Evolutionary conservation across 2,888 invertebrate genomes (phyloP).

Genomic region (Agrotis puta): DNA sequence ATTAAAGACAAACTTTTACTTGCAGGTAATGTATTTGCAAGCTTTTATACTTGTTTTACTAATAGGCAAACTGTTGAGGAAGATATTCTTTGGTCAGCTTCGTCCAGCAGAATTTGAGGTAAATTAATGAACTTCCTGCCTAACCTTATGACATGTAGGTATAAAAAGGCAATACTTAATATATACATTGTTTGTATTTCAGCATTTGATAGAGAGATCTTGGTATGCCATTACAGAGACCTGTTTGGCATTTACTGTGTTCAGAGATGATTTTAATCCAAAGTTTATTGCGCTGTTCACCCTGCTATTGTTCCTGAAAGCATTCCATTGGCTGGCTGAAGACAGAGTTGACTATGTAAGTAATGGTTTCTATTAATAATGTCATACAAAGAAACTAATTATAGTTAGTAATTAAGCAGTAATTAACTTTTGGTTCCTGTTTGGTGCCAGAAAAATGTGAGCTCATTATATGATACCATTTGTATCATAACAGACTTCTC

Average conservation of each 20-base stretch:
- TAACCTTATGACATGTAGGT: neutral
- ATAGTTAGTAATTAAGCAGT: slow-evolving; percentile 26
- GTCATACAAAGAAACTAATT: slow-evolving; percentile 49
- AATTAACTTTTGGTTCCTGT: slow-evolving; percentile 16
- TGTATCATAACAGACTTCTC: neutral
- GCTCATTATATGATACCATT: neutral
- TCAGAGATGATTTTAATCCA: slow-evolving; percentile 99
- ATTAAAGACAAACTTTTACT: slow-evolving; percentile 64
- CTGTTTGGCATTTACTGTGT: slow-evolving; percentile 99
- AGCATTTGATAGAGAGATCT: slow-evolving; percentile 99
- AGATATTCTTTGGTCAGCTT: slow-evolving; percentile 98
- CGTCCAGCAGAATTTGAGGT: slow-evolving; percentile 99
- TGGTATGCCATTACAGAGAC: slow-evolving; percentile 99
- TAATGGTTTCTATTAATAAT: slow-evolving; percentile 69
- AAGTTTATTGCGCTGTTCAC: slow-evolving; percentile 99
- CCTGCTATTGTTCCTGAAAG: slow-evolving; percentile 98
- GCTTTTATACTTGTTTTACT: slow-evolving; percentile 98
- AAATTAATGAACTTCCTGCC: slow-evolving; percentile 53
- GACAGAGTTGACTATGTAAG: slow-evolving; percentile 99
- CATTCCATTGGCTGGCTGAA: slow-evolving; percentile 99
- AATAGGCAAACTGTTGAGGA: slow-evolving; percentile 97
- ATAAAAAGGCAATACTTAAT: neutral
- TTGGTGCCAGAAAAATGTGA: slow-evolving; percentile 18
- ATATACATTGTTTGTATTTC: slow-evolving; percentile 76
- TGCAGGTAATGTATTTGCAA: slow-evolving; percentile 98